These are phyloP conservation scores for Panopea generosa DNA, from an alignment of 2,888 invertebrate genomes.

Conservation along the genomic window DNA sequence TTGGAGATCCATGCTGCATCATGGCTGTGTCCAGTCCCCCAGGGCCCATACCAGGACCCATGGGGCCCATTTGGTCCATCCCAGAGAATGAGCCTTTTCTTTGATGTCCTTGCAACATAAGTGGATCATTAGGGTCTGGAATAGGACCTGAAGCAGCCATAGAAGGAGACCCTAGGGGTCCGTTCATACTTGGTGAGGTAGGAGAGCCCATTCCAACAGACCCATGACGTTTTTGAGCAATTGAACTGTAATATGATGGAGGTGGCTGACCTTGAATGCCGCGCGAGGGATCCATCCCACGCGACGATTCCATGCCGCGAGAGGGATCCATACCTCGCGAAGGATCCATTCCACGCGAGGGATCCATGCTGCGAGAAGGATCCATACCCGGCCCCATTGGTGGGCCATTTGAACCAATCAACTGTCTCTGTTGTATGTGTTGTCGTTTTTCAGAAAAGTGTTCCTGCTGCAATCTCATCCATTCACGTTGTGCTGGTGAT, in stretches of 20 bases:
- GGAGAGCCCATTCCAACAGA: slow-evolving; percentile 77
- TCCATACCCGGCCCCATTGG: slow-evolving; percentile 42
- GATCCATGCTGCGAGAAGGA: too few relatives aligned
- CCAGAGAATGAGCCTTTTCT: slow-evolving; percentile 66
- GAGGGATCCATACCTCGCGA: too few relatives aligned
- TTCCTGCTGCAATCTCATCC: slow-evolving; percentile 96
- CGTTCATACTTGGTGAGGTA: slow-evolving; percentile 82
- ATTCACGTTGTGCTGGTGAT: slow-evolving; percentile 91
- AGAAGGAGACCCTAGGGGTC: slow-evolving; percentile 74
- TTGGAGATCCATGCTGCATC: slow-evolving; percentile 68
- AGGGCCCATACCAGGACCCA: slow-evolving; percentile 60
- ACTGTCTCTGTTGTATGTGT: slow-evolving; percentile 75
- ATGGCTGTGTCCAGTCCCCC: slow-evolving; percentile 56
- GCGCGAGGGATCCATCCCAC: slow-evolving; percentile 35
- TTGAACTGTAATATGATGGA: slow-evolving; percentile 79
- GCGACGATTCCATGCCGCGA: too few relatives aligned
- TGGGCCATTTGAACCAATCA: slow-evolving; percentile 61
- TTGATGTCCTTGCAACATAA: slow-evolving; percentile 70
- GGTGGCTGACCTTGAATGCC: slow-evolving; percentile 66
- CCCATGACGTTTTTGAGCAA: slow-evolving; percentile 77
- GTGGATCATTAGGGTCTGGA: slow-evolving; percentile 70
- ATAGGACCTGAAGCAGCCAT: slow-evolving; percentile 58
- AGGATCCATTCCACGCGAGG: too few relatives aligned
- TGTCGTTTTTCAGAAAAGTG: slow-evolving; percentile 84
- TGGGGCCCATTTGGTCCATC: slow-evolving; percentile 66